Evolutionary conservation across 2,113 vertebrate genomes (phyloP), one percentile per base, ranked within the genome.

Genomic region (Eptatretus burgeri): DNA sequence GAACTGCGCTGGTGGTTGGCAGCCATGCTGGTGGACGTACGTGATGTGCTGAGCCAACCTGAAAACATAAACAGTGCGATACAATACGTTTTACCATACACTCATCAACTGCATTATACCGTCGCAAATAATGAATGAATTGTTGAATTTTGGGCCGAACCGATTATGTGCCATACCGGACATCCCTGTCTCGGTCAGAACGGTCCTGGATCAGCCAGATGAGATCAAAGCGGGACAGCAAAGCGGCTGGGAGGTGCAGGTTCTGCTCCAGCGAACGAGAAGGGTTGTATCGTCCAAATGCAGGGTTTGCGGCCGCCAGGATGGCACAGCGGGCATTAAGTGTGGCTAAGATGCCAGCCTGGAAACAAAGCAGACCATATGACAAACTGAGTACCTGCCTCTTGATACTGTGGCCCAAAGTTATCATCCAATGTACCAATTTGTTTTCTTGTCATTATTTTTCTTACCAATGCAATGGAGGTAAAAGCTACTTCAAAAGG

Each of bases 131-230:
- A n/a, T 1, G 9, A 60, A 20, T 20, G 9, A 60, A n/a, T 20
- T 60, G n/a, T n/a, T 60, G n/a, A 60, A 13, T 13, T 60, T 19
- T 60, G n/a, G 10, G 19, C 56, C 56, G 11, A 60, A 60, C 56
- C 13, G 56, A n/a, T 60, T 19, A 60, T 19, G n/a, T n/a, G n/a
- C 13, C 56, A 2, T 63, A 78, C 77, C 82, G 76, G 67, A 86
- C 74, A 69, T 93, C 85, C 0, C 77, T 74, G 8, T 88, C 84
- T 0, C 80, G 69, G 50, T 91, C 79, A 0, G 86, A 84, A 17
- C 80, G 79, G 74, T 93, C 86, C 70, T 85, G 85, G 65, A 93
- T 84, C 52, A 91, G 78, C 85, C 86, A 93, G 11, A 93, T 79
- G 2, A 91, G 71, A 68, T 93, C 86, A 4, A 93, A 91, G n/a